Conservation (phyloP, 2,888 invertebrate genomes). For the Sesia apiformis region DNA sequence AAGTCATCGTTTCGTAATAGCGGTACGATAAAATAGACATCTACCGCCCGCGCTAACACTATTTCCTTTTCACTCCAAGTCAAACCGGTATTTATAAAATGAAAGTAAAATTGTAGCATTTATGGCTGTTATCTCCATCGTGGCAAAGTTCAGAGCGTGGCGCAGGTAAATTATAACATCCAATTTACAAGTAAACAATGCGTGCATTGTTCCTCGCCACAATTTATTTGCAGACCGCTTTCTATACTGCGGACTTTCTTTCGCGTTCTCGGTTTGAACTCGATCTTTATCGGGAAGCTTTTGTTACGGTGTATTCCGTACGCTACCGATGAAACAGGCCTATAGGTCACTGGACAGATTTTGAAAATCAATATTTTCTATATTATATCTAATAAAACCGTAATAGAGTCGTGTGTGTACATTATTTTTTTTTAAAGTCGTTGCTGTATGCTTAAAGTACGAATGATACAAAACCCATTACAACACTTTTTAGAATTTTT, state of each 20-base stretch:
- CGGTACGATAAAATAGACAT: no score
- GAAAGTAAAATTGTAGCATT: background rate
- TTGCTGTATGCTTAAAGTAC: no score
- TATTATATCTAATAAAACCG: no score
- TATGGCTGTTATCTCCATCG: conserved; percentile 6
- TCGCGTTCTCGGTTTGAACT: conserved; percentile 39
- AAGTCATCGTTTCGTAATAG: no score
- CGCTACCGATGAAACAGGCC: conserved; percentile 2
- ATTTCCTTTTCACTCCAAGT: background rate
- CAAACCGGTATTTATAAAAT: background rate
- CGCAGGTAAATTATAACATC: conserved; percentile 43
- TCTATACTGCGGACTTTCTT: conserved; percentile 55
- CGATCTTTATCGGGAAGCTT: conserved; percentile 49
- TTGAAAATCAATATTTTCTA: no score
- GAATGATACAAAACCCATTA: no score
- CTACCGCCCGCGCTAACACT: no score
- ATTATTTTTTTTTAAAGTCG: no score
- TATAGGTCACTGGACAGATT: no score
- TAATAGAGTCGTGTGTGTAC: no score
- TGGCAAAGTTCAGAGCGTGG: conserved; percentile 30
- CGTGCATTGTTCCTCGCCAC: conserved; percentile 56
- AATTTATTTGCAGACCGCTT: conserved; percentile 58
- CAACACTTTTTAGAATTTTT: no score
- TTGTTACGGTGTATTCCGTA: conserved; percentile 20
- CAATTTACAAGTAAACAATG: conserved; percentile 62